A percentile compares a stretch with the other conserved stretches of the same genome.
phyloP scores from a whole-genome alignment of 1,140 invertebrate species.

The Dreissena rostriformis region DNA sequence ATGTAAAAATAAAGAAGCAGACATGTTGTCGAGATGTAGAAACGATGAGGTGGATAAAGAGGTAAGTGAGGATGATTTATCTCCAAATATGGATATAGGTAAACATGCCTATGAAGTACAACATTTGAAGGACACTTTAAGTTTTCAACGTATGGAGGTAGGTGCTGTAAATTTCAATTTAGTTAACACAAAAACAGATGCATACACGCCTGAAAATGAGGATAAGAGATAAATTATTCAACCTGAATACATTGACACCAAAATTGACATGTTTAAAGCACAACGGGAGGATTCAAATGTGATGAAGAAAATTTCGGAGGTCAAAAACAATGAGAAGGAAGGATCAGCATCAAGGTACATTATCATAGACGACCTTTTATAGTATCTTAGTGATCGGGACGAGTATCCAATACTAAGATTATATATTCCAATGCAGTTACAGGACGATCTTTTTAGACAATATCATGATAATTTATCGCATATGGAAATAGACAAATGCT shows the following conservation, averaged over 20 bases:
- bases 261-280: conserved; percentile 35
- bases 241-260: background rate
- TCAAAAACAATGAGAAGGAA: too few species aligned
- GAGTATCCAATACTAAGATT: too few species aligned
- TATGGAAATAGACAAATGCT: too few species aligned
- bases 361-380: too few species aligned
- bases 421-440: too few species aligned
- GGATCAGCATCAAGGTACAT: too few species aligned
- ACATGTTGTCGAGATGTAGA: conserved; percentile 39
- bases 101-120: background rate
- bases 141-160: too few species aligned
- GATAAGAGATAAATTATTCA: background rate
- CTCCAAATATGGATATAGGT: background rate
- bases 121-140: too few species aligned
- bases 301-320: too few species aligned
- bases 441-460: too few species aligned
- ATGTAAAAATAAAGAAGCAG: conserved; percentile 41
- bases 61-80: background rate
- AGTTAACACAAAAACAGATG: conserved; percentile 25
- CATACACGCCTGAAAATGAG: background rate
- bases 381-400: too few species aligned
- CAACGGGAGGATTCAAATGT: conserved; percentile 40
- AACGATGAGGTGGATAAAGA: background rate
- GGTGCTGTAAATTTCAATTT: conserved; percentile 45
- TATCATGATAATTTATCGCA: too few species aligned